Conservation (phyloP, 2,113 vertebrate species). For the Cinclus mexicanus region DNA sequence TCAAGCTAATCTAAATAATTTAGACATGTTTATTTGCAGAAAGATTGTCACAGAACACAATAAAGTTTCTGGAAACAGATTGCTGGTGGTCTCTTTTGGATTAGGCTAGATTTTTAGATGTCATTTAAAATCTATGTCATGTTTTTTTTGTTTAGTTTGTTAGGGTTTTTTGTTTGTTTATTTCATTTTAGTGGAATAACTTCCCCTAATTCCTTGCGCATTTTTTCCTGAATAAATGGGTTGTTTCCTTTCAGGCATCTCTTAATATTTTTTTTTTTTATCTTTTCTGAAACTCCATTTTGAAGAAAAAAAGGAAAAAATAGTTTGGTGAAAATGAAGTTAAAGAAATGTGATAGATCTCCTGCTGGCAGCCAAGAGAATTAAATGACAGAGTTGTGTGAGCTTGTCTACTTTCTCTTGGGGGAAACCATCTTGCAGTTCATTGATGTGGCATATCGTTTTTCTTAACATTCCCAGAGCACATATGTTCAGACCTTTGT, state of each 20-base stretch:
- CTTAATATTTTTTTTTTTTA: background rate
- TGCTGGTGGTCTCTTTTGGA: background rate
- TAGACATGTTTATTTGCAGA: constrained; percentile 17
- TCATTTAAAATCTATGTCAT: background rate
- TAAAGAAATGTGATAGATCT: background rate
- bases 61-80: constrained; percentile 6
- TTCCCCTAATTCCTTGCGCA: background rate
- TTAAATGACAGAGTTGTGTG: constrained; percentile 11
- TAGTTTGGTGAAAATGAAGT: background rate
- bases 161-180: background rate
- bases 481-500: constrained; percentile 3
- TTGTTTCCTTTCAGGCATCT: background rate
- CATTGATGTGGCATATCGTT: constrained; percentile 5
- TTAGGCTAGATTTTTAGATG: background rate
- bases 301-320: background rate
- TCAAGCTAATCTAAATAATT: constrained; percentile 43
- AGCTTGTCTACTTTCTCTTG: constrained; percentile 1
- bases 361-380: constrained; percentile 1
- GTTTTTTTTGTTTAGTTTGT: background rate
- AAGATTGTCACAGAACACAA: background rate
- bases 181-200: background rate
- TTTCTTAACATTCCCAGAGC: constrained; percentile 15
- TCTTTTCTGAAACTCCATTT: background rate
- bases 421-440: constrained; percentile 8
- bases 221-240: background rate